Conservation (phyloP, 2,888 invertebrate species). For the Emmelina monodactyla region DNA sequence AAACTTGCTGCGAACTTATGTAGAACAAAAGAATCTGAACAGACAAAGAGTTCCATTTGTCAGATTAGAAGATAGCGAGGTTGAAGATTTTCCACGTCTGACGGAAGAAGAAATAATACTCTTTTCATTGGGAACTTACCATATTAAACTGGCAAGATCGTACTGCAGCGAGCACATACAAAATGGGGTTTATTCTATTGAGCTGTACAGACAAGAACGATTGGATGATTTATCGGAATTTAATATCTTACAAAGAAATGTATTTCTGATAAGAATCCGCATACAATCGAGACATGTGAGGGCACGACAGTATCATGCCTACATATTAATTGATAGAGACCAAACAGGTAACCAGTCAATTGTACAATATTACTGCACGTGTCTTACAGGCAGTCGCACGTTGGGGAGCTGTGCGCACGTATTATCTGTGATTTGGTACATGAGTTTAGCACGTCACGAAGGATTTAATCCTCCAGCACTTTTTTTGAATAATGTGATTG, state of each 20-base stretch:
- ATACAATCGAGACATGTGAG: slow-evolving; percentile 6
- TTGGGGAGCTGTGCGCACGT: background rate
- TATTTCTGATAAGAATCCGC: slow-evolving; percentile 5
- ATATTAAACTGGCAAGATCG: slow-evolving; percentile 10
- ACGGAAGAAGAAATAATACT: slow-evolving; percentile 3
- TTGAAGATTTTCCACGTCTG: slow-evolving; percentile 1
- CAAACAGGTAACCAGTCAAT: slow-evolving; percentile 4
- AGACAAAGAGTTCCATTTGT: background rate
- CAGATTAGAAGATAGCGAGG: slow-evolving; percentile 1
- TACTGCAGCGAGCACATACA: slow-evolving; percentile 9
- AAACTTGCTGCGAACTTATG: background rate
- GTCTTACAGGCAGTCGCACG: slow-evolving; percentile 1
- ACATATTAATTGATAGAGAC: slow-evolving; percentile 5
- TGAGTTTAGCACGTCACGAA: background rate
- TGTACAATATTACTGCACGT: slow-evolving; percentile 2
- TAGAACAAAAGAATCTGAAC: background rate
- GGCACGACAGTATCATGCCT: slow-evolving; percentile 6
- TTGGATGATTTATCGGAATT: slow-evolving; percentile 4
- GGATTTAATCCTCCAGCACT: background rate
- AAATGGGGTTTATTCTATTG: slow-evolving; percentile 9
- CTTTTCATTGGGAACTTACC: slow-evolving; percentile 8
- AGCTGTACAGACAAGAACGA: slow-evolving; percentile 5
- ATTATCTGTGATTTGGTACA: slow-evolving; percentile 1
- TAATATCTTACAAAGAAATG: background rate
- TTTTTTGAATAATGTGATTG: background rate